These are phyloP conservation scores for Poecilus cupreus DNA, from an alignment of 2,888 invertebrate genomes.

Conservation along the genomic window DNA sequence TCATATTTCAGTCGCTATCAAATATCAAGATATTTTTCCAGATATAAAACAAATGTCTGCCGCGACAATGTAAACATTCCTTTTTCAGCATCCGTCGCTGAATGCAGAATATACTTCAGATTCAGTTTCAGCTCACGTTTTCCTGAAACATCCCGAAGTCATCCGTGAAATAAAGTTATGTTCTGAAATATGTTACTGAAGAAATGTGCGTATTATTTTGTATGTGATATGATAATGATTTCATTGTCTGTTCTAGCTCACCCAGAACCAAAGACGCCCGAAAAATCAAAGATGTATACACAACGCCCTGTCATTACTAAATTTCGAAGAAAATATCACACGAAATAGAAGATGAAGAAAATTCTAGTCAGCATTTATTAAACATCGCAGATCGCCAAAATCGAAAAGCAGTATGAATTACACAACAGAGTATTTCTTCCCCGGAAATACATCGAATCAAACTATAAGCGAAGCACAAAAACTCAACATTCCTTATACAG, in stretches of 20 bases:
- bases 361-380: neutral
- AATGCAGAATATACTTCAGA: neutral
- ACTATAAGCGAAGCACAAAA: slow-evolving; percentile 69
- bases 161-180: slow-evolving; percentile 12
- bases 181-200: too few relatives aligned
- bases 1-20: neutral
- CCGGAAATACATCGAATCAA: neutral
- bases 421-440: neutral
- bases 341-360: neutral
- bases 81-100: neutral
- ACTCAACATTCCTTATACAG: slow-evolving; percentile 85
- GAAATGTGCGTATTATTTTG: too few relatives aligned
- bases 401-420: neutral
- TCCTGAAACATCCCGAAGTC: neutral
- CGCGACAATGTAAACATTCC: too few relatives aligned
- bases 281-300: neutral
- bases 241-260: too few relatives aligned
- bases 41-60: neutral
- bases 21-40: neutral
- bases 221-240: neutral
- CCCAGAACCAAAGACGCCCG: too few relatives aligned
- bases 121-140: neutral
- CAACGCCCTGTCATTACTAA: neutral
- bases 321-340: neutral
- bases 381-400: neutral